Base-by-base conservation (phyloP, 2,888 invertebrate species). In the Caenorhabditis sp. region DNA sequence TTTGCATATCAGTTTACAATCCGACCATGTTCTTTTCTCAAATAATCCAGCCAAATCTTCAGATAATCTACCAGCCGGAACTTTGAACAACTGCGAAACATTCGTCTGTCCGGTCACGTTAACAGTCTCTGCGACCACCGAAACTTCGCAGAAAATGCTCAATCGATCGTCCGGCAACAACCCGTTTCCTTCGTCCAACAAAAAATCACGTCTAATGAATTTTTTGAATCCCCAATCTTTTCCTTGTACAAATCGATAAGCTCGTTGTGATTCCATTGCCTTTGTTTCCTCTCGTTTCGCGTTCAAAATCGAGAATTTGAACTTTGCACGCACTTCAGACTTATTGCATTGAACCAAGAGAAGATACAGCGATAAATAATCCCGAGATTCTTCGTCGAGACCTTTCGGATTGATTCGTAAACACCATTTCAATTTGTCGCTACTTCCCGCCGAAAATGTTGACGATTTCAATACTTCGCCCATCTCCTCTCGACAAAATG, bases 221-320 rank as follows among this genome's bases (percentile, higher is more conserved):
- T 99, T 99, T 91, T 99, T 99, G 91, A 99, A 99, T 71, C 99
- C 99, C 99, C 99, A 99, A 91, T 99, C 99, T 91, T 99, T 99
- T 86, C 99, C 99, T 91, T 99, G 97, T 77, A 99, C 97, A 90
- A 99, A 99, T 91, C 97, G 92, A 90, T 99, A 99, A 79, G 99
- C 99, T 89, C 99, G 89, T 88, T 93, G 93, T 86, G 92, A 92
- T 88, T 93, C 99, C 97, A 99, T 99, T 85, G 97, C 97, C 92
- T 99, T 99, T 88, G 97, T 99, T 91, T 99, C 99, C 91, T 99
- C 99, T 88, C 97, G 92, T 92, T 99, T 99, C 89, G 97, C 97
- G 91, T 99, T 99, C 90, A 99, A 92, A 91, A 99, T 99, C 90
- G 97, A 97, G 92, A 99, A 99, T 92, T 99, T 99, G 91, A 99